These are phyloP conservation scores for Dromiciops gliroides DNA, from an alignment of 2,113 vertebrate genomes.

Conservation along the genomic window DNA sequence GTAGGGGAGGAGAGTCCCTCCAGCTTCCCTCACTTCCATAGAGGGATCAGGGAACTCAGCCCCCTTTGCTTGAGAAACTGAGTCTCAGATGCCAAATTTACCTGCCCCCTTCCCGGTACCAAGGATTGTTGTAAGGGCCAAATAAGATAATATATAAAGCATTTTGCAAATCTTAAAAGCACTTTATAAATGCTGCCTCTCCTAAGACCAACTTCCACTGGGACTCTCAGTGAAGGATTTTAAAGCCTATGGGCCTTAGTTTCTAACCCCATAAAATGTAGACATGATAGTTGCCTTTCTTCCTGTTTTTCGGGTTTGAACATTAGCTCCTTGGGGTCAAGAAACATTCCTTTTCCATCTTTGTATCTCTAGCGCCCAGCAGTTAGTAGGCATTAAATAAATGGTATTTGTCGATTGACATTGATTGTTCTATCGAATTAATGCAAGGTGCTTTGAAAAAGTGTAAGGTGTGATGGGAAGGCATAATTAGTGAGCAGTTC, in stretches of 20 bases:
- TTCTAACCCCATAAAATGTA: neutral
- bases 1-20: neutral
- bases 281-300: neutral
- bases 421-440: neutral
- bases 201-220: neutral
- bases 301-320: neutral
- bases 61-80: neutral
- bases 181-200: neutral
- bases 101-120: neutral
- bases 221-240: neutral
- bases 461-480: neutral
- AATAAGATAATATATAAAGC: neutral
- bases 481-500: neutral
- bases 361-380: neutral
- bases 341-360: neutral
- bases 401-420: neutral
- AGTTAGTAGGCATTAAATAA: neutral
- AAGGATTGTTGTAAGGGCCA: neutral
- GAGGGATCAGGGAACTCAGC: neutral
- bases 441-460: neutral
- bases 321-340: neutral
- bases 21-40: neutral
- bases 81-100: neutral
- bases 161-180: neutral
- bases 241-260: neutral